Percentiles rank a stretch among this genome's conserved stretches.
Evolutionary conservation across 1,140 invertebrate species (phyloP).

Genomic region (Phymorhynchus buccinoides): DNA sequence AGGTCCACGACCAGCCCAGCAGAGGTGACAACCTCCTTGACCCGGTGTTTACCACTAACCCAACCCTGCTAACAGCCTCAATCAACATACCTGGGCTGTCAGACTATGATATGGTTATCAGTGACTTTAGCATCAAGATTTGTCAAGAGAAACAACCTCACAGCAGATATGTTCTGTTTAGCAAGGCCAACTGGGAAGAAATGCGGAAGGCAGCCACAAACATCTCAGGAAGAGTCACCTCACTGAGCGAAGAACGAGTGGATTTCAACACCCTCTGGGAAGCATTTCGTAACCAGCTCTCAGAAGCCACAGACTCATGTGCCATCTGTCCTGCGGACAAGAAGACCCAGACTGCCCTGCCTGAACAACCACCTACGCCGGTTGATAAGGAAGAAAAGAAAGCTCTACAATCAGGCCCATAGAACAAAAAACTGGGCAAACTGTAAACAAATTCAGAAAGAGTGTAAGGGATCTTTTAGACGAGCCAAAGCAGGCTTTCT

Average conservation of each 20-base stretch:
- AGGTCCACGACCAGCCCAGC: not conserved
- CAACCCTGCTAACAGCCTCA: not conserved
- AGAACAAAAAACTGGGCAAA: not conserved
- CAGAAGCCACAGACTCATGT: too few species aligned
- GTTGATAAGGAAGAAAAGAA: too few species aligned
- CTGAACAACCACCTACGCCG: too few species aligned
- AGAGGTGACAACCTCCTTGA: not conserved
- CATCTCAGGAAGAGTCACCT: too few species aligned
- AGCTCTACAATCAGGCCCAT: not conserved
- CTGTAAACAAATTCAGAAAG: slow-evolving; percentile 20
- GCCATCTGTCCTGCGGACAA: too few species aligned
- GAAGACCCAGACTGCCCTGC: too few species aligned
- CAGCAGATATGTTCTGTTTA: not conserved
- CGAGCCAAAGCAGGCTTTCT: slow-evolving; percentile 39
- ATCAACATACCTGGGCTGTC: not conserved
- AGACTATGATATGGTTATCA: not conserved
- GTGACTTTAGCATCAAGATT: not conserved
- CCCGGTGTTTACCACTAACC: not conserved
- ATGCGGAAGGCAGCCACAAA: not conserved
- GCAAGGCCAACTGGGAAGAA: not conserved
- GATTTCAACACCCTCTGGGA: too few species aligned
- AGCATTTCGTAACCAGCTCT: too few species aligned
- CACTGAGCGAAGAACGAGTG: too few species aligned
- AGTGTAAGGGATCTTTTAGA: slow-evolving; percentile 41
- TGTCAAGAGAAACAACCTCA: not conserved